Evolutionary conservation across 2,797 vertebrate species (phyloP).

Genomic region (Argya squamiceps): DNA sequence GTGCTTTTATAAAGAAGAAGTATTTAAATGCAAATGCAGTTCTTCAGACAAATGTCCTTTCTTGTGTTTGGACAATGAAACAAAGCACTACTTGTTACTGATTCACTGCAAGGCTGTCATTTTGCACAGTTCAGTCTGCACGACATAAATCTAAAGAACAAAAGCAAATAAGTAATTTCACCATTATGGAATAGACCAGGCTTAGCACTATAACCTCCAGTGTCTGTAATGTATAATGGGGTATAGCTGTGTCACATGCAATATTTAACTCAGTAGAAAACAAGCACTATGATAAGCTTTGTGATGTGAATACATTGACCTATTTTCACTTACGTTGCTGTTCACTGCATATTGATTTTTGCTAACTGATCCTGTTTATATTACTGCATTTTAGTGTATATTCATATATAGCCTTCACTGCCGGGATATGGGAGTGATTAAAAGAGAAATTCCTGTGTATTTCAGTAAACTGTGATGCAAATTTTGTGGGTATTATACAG

Average conservation of each 20-base stretch:
- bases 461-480: neutral
- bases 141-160: conserved; percentile 6
- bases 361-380: neutral
- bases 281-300: neutral
- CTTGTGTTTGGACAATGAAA: conserved; percentile 19
- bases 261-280: neutral
- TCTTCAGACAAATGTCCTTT: conserved; percentile 22
- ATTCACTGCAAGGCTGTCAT: conserved; percentile 3
- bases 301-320: neutral
- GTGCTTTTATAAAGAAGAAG: neutral
- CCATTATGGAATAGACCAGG: neutral
- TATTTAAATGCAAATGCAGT: conserved; percentile 15
- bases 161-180: conserved; percentile 2
- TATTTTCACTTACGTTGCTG: neutral
- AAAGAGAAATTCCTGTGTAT: neutral
- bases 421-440: neutral
- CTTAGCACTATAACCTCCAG: neutral
- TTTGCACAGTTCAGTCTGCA: conserved; percentile 3
- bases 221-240: neutral
- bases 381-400: neutral
- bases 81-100: neutral
- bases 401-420: neutral
- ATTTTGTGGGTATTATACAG: neutral
- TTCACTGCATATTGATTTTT: neutral
- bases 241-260: neutral